These are phyloP conservation scores for Trypoxylus dichotomus DNA, from an alignment of 1,140 invertebrate species.

Conservation along the genomic window DNA sequence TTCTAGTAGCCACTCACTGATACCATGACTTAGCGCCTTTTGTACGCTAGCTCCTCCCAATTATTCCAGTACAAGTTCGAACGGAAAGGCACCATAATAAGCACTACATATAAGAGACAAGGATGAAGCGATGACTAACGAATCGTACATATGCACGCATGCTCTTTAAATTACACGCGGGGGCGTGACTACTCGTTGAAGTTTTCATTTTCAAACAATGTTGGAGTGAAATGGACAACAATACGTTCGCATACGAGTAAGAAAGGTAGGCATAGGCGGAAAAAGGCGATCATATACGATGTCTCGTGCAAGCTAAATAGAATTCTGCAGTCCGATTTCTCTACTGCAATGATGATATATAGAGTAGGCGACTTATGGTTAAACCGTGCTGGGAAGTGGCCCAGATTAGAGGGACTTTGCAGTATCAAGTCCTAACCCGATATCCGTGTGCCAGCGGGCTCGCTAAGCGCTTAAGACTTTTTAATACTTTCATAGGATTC, in stretches of 20 bases:
- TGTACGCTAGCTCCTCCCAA: constrained; percentile 39
- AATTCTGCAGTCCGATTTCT: constrained; percentile 41
- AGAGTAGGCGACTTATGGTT: constrained; percentile 68
- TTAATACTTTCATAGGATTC: constrained; percentile 55
- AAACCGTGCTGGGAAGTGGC: constrained; percentile 69
- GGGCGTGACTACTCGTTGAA: constrained; percentile 42
- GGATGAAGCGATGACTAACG: constrained; percentile 36
- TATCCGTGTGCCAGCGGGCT: constrained; percentile 42
- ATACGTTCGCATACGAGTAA: constrained; percentile 10
- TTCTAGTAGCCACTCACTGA: constrained; percentile 28
- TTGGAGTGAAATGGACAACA: not conserved
- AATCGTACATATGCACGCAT: constrained; percentile 46
- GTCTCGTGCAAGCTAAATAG: constrained; percentile 37
- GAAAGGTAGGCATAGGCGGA: constrained; percentile 25
- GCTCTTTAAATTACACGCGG: constrained; percentile 44
- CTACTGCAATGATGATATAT: constrained; percentile 60
- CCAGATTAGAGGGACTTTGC: constrained; percentile 63
- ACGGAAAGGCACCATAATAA: constrained; percentile 35
- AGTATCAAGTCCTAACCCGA: constrained; percentile 53
- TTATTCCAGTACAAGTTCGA: constrained; percentile 41
- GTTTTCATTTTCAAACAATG: constrained; percentile 39
- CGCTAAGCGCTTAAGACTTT: constrained; percentile 56
- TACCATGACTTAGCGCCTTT: constrained; percentile 51
- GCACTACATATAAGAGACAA: constrained; percentile 27
- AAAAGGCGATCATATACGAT: constrained; percentile 39